Evolutionary conservation across 2,888 invertebrate species (phyloP).

Genomic region (Eustalomyia histrio): DNA sequence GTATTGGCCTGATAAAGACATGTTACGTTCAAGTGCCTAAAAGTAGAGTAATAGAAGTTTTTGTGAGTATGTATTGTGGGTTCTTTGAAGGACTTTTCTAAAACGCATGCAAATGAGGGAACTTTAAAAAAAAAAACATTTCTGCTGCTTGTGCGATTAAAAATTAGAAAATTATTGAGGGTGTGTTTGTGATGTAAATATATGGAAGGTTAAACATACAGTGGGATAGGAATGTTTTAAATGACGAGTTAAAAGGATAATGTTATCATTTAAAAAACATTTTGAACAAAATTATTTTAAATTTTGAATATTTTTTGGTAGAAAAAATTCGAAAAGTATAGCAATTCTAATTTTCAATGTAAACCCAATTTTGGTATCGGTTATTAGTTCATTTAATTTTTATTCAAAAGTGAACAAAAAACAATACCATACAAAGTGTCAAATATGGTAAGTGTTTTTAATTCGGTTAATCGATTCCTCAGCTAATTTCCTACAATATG

Average conservation of each 20-base stretch:
- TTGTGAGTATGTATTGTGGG: neutral
- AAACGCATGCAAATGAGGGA: constrained; percentile 27
- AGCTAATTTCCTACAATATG: too few relatives aligned
- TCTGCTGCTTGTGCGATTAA: neutral
- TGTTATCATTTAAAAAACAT: too few relatives aligned
- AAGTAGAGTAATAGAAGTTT: constrained; percentile 63
- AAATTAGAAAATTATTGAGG: constrained; percentile 5
- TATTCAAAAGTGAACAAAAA: too few relatives aligned
- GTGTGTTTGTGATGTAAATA: neutral
- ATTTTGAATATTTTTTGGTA: too few relatives aligned
- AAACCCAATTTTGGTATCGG: too few relatives aligned
- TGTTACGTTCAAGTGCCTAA: constrained; percentile 95
- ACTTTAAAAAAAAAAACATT: neutral
- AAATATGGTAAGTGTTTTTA: too few relatives aligned
- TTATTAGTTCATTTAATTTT: too few relatives aligned
- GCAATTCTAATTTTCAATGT: too few relatives aligned
- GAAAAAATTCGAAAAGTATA: too few relatives aligned
- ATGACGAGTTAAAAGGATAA: neutral
- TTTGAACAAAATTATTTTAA: too few relatives aligned
- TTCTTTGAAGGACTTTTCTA: constrained; percentile 3
- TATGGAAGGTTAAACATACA: constrained; percentile 24
- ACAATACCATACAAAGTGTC: too few relatives aligned
- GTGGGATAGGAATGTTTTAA: constrained; percentile 16
- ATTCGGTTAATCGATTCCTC: too few relatives aligned
- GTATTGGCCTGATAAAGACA: constrained; percentile 97